Percentiles rank a stretch among this genome's conserved stretches.
phyloP scores from a whole-genome alignment of 2,113 vertebrate species.

The Pipa parva region DNA sequence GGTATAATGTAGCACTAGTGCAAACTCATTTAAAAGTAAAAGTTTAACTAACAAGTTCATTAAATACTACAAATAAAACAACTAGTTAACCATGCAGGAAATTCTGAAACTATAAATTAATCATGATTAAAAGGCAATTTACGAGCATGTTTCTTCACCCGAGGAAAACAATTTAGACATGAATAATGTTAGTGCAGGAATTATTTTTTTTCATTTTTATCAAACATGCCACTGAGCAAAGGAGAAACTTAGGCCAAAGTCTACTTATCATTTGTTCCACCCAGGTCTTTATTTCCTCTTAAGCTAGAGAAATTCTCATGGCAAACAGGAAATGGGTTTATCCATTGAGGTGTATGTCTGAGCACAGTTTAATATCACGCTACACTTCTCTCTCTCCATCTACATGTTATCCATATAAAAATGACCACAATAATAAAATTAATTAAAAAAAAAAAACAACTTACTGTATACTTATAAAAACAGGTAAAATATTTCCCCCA shows the following conservation, averaged over 20 bases:
- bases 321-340: slow-evolving; percentile 50
- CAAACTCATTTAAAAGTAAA: no score
- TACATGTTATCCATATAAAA: no score
- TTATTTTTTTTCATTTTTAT: slow-evolving; percentile 47
- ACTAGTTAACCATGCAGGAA: slow-evolving; percentile 17
- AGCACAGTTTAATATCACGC: no score
- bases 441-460: no score
- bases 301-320: slow-evolving; percentile 21
- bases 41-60: slow-evolving; percentile 26
- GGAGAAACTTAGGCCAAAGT: slow-evolving; percentile 46
- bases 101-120: slow-evolving; percentile 25
- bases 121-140: slow-evolving; percentile 16
- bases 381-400: no score
- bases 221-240: slow-evolving; percentile 35
- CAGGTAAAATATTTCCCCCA: no score
- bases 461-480: no score
- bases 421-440: no score
- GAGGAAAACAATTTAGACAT: slow-evolving; percentile 38
- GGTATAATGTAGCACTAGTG: no score
- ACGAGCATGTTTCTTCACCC: slow-evolving; percentile 1
- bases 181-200: slow-evolving; percentile 43
- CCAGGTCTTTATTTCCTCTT: slow-evolving; percentile 30
- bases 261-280: slow-evolving; percentile 24
- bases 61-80: not conserved
- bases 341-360: slow-evolving; percentile 29